Evolutionary conservation across 1,140 invertebrate genomes (phyloP).

Genomic region (Drosophila albomicans): DNA sequence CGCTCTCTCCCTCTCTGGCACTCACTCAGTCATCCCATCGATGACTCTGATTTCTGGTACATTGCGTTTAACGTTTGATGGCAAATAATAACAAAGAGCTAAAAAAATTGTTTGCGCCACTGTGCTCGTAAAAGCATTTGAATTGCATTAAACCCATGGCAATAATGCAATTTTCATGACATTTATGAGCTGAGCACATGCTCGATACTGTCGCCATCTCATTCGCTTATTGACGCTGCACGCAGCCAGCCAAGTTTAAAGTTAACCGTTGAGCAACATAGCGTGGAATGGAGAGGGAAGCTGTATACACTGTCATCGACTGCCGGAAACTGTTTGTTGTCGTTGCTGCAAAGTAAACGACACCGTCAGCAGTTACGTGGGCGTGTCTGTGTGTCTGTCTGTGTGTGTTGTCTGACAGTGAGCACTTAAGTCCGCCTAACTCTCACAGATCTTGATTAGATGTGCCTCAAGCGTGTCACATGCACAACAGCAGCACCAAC

Average conservation of each 20-base stretch:
- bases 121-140: constrained; percentile 55
- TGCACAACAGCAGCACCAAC: not conserved
- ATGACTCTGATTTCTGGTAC: constrained; percentile 36
- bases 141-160: constrained; percentile 61
- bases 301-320: constrained; percentile 23
- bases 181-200: constrained; percentile 37
- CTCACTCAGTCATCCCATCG: not conserved
- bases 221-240: constrained; percentile 26
- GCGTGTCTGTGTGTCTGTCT: constrained; percentile 7
- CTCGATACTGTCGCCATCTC: not conserved
- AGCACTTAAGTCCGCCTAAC: constrained; percentile 61
- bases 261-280: constrained; percentile 7
- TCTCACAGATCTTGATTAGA: constrained; percentile 66
- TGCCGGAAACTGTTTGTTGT: constrained; percentile 54
- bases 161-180: constrained; percentile 65
- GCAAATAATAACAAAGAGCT: not conserved
- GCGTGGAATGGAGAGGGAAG: not conserved
- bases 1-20: not conserved
- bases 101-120: constrained; percentile 9
- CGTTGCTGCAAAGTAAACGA: constrained; percentile 41
- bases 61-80: constrained; percentile 30
- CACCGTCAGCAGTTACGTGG: constrained; percentile 10
- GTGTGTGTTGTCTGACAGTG: constrained; percentile 25
- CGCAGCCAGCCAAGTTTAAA: constrained; percentile 4
- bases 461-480: constrained; percentile 56